Conservation (phyloP, 92 coral and sea anemone species). For the Umimayanthus chanpuru region DNA sequence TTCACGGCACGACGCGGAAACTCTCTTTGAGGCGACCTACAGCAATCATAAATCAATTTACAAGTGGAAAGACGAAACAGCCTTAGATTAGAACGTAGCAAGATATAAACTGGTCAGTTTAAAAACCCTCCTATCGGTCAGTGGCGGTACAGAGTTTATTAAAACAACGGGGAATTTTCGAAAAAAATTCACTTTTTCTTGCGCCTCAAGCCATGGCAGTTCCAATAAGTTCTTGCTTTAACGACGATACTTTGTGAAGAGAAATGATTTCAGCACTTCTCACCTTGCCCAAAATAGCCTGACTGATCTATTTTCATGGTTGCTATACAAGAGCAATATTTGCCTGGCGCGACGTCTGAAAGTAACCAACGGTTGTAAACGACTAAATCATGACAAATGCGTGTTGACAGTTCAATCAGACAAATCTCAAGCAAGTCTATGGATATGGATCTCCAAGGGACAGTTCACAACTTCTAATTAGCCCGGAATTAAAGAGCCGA, state of each 20-base stretch:
- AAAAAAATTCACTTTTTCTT: too few relatives aligned
- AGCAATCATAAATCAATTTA: constrained; percentile 2
- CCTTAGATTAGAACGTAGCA: constrained; percentile 2
- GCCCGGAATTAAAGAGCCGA: constrained; percentile 1
- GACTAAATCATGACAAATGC: background rate
- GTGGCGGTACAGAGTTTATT: background rate
- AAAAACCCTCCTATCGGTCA: background rate
- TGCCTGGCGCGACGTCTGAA: background rate
- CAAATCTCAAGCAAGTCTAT: background rate
- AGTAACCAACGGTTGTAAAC: background rate
- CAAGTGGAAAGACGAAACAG: background rate
- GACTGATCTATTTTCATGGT: background rate
- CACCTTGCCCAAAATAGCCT: background rate
- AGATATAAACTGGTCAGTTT: background rate
- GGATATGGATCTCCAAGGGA: constrained; percentile 1
- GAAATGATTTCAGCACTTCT: background rate
- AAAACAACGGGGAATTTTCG: background rate
- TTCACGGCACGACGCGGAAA: constrained; percentile 13
- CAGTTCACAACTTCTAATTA: background rate
- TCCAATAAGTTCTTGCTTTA: background rate
- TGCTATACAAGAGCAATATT: background rate
- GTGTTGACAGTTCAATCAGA: constrained; percentile 24
- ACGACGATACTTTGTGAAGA: background rate
- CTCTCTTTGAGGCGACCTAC: background rate
- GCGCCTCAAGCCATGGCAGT: background rate